phyloP scores from a whole-genome alignment of 2,797 vertebrate species.

The Aldrovandia affinis region DNA sequence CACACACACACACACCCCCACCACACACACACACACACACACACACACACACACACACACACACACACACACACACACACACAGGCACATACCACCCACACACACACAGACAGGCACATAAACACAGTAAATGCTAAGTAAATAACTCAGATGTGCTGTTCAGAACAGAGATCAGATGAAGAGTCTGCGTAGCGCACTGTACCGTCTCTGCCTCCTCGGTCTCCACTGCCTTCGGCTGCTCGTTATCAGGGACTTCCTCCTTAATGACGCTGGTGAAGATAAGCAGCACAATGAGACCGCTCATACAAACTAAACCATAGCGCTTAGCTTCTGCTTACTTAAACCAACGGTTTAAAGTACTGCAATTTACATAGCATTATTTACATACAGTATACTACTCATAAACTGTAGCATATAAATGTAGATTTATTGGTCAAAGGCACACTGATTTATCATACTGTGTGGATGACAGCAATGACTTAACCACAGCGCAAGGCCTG shows the following conservation, averaged over 20 bases:
- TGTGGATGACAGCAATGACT: no score
- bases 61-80: background rate
- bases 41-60: background rate
- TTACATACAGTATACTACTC: background rate
- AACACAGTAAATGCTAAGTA: background rate
- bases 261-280: slow-evolving; percentile 76
- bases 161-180: background rate
- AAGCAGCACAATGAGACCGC: background rate
- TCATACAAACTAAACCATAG: background rate
- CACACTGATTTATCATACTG: no score
- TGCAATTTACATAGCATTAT: background rate
- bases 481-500: background rate
- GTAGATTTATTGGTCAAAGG: background rate
- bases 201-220: slow-evolving; percentile 78
- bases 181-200: slow-evolving; percentile 54
- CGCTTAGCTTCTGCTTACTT: background rate
- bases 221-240: slow-evolving; percentile 83
- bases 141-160: background rate
- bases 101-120: background rate
- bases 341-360: background rate
- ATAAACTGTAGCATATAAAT: background rate
- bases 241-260: slow-evolving; percentile 86
- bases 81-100: no score
- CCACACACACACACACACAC: no score
- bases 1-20: no score